Evolutionary conservation across 35 echinoderm and acorn worm genomes (phyloP), one percentile per base, ranked within the genome.

Genomic region (Hemicentrotus pulcherrimus): DNA sequence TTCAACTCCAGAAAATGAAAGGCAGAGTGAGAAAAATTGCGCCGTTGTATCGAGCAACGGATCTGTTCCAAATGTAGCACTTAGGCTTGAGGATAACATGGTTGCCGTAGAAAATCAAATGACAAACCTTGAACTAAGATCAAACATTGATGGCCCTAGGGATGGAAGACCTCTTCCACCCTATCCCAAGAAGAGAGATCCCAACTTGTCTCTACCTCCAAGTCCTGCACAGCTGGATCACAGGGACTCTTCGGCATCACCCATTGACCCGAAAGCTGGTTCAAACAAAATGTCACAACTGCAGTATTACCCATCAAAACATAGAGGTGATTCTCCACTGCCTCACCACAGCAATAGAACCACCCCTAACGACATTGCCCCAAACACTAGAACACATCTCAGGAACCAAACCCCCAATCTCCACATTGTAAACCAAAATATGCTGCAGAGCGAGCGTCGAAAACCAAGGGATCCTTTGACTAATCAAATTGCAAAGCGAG

Each of bases 141-240:
- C 91, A 47, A 93, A 50, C 31, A 4, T 19, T 22, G 30, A 47
- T 47, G 46, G 50, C 91, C 32, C 32, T 13, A 31, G 46, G 91
- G 91, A 47, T 12, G 32, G 14, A 47, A 93, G 30, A 93, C 91
- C 91, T 50, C 46, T 58, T 50, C 91, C 91, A 13, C 46, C 91
- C 4, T 93, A 93, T 93, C n/a, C 48, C 18, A 93, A 31, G 46
- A 93, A 47, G 48, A 47, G 91, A 52, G 91, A 93, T 58, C 91
- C 91, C 45, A 93, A 93, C 91, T 93, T 46, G 16, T 46, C 91
- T 48, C 48, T 93, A 58, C 91, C 91, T 93, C 91, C 91, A 58
- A 50, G 48, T 58, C 91, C 91, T n/a, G 45, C 91, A 93, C 46
- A 93, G 46, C 13, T 14, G 19, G 11, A 48, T 50, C 48, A 93